Evolutionary conservation across 2,797 vertebrate species (phyloP).

Genomic region (Basileuterus tristriatus): DNA sequence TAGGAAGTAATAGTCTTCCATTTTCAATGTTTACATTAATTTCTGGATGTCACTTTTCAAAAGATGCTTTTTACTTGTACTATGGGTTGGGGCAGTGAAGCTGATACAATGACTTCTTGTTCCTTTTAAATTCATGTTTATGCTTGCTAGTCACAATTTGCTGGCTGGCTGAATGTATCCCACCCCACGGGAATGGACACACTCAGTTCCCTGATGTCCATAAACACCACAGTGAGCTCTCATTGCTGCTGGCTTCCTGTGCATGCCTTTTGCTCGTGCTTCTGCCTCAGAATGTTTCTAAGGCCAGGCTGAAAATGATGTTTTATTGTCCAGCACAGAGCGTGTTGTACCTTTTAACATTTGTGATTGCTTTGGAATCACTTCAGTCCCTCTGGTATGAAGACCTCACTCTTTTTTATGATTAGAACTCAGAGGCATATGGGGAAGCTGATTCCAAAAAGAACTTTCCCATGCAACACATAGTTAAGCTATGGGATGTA

Average conservation of each 20-base stretch:
- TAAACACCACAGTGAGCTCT: not conserved
- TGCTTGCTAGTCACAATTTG: not conserved
- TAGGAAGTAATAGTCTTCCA: not conserved
- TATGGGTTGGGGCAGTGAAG: not conserved
- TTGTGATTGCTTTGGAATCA: not conserved
- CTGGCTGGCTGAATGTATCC: not conserved
- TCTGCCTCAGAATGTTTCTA: not conserved
- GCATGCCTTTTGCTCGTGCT: not conserved
- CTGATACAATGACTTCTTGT: not conserved
- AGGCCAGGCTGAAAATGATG: not conserved
- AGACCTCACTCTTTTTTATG: not conserved
- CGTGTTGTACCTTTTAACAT: not conserved
- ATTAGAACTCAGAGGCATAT: not conserved
- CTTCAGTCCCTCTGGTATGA: not conserved
- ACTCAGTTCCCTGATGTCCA: not conserved
- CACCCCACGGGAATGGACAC: not conserved
- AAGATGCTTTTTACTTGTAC: not conserved
- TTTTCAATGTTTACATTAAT: not conserved
- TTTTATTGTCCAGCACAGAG: not conserved
- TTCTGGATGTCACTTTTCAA: not conserved
- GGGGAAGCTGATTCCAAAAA: not conserved
- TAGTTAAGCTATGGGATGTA: not conserved
- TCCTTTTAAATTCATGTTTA: not conserved
- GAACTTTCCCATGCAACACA: not conserved
- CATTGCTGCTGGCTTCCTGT: not conserved